phyloP scores from a whole-genome alignment of 35 echinoderm and acorn worm genomes.

The Lytechinus pictus region DNA sequence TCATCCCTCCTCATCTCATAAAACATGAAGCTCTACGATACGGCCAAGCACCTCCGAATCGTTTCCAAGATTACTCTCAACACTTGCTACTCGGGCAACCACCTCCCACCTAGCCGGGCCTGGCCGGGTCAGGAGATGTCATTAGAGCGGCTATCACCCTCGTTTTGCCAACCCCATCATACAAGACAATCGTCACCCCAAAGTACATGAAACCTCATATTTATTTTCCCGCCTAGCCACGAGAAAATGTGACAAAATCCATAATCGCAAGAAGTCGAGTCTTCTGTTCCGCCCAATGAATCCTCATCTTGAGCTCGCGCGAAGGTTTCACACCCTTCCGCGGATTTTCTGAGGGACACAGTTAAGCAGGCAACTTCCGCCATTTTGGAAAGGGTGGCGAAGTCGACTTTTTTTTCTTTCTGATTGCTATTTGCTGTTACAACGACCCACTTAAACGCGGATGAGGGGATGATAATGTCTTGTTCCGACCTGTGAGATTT shows the following conservation, averaged over 20 bases:
- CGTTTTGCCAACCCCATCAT: not conserved
- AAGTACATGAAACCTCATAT: conserved; percentile 49
- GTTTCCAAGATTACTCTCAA: conserved; percentile 33
- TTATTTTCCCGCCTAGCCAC: not conserved
- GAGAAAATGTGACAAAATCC: conserved; percentile 32
- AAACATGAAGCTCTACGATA: not conserved
- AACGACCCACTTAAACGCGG: conserved; percentile 35
- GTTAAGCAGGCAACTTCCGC: not conserved
- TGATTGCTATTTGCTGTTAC: conserved; percentile 18
- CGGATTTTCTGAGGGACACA: not conserved
- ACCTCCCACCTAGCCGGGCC: conserved; percentile 3
- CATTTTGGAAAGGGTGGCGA: not conserved
- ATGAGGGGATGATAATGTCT: not conserved
- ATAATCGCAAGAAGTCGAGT: conserved; percentile 26
- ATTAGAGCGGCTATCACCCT: not conserved
- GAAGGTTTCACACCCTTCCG: not conserved
- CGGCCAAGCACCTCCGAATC: conserved; percentile 37
- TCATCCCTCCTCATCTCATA: conserved; percentile 6
- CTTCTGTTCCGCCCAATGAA: conserved; percentile 9
- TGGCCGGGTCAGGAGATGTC: conserved; percentile 21
- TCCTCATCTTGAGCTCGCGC: not conserved
- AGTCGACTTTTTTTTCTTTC: not conserved
- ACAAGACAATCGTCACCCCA: conserved; percentile 5
- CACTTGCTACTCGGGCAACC: not conserved
- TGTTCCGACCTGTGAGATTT: conserved; percentile 28